Evolutionary conservation across 35 echinoderm and acorn worm species (phyloP).

Genomic region (Stichopus chloronotus): DNA sequence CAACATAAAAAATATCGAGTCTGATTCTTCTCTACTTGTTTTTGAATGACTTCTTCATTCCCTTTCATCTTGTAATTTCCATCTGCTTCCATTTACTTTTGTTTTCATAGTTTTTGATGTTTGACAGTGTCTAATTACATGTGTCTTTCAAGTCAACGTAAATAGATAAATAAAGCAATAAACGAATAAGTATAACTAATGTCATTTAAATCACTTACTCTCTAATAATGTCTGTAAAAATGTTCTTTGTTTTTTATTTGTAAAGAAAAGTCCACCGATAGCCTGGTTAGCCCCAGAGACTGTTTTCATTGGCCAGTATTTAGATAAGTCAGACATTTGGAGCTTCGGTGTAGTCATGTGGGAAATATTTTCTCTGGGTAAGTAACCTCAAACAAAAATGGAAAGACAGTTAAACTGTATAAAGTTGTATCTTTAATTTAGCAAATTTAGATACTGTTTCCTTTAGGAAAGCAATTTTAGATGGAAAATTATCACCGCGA

Average conservation of each 20-base stretch:
- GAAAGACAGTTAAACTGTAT: no score
- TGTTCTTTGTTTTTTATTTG: background rate
- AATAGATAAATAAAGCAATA: background rate
- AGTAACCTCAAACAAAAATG: background rate
- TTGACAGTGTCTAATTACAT: no score
- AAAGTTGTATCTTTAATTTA: background rate
- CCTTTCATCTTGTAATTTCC: no score
- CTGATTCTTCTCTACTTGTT: no score
- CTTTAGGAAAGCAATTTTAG: background rate
- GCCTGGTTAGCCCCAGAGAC: conserved; percentile 25
- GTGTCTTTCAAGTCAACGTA: no score
- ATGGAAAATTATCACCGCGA: background rate
- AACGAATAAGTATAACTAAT: background rate
- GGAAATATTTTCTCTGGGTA: conserved; percentile 23
- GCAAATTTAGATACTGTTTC: background rate
- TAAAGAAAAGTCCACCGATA: conserved; percentile 3
- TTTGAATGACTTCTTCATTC: no score
- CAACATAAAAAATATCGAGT: no score
- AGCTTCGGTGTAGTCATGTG: conserved; percentile 10
- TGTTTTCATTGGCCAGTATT: background rate
- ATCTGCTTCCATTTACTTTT: no score
- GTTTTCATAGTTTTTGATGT: no score
- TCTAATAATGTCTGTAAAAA: background rate
- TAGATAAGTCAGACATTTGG: conserved; percentile 21
- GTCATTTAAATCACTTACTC: background rate